Percentiles rank a stretch among this genome's conserved stretches.
phyloP scores from a whole-genome alignment of 2,113 vertebrate genomes.

The Laticauda laticaudata region DNA sequence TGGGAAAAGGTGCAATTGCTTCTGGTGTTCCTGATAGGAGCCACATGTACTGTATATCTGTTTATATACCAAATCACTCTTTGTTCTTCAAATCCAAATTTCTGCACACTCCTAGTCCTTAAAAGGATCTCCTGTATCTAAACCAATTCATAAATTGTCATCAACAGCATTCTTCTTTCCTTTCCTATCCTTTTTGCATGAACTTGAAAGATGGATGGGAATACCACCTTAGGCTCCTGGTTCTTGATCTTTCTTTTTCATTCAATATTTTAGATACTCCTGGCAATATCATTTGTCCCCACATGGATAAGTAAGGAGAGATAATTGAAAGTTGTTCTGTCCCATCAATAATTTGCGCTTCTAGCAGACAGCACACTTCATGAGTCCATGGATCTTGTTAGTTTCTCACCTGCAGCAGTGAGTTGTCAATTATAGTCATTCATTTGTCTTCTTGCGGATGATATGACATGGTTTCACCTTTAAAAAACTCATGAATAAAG shows the following conservation, averaged over 20 bases:
- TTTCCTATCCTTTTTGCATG: background rate
- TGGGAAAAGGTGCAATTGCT: background rate
- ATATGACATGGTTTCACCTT: background rate
- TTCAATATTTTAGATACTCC: background rate
- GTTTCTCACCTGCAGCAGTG: background rate
- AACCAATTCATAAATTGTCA: background rate
- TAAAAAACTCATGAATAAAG: constrained; percentile 17
- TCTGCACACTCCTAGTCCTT: background rate
- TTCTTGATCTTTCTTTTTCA: background rate
- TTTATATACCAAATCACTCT: background rate
- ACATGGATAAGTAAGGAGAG: background rate
- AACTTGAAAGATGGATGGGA: background rate
- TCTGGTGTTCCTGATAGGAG: background rate
- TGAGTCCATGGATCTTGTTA: background rate
- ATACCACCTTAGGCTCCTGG: background rate
- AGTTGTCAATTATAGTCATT: background rate
- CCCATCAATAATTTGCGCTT: background rate
- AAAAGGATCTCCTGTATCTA: background rate
- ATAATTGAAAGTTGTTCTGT: background rate
- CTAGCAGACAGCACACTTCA: background rate
- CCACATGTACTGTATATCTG: background rate
- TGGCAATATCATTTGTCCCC: background rate
- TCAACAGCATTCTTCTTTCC: background rate
- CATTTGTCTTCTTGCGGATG: background rate
- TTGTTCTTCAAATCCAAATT: background rate